Percentiles rank a stretch among this genome's conserved stretches.
phyloP scores from a whole-genome alignment of 2,888 invertebrate species.

The Microctonus brassicae region DNA sequence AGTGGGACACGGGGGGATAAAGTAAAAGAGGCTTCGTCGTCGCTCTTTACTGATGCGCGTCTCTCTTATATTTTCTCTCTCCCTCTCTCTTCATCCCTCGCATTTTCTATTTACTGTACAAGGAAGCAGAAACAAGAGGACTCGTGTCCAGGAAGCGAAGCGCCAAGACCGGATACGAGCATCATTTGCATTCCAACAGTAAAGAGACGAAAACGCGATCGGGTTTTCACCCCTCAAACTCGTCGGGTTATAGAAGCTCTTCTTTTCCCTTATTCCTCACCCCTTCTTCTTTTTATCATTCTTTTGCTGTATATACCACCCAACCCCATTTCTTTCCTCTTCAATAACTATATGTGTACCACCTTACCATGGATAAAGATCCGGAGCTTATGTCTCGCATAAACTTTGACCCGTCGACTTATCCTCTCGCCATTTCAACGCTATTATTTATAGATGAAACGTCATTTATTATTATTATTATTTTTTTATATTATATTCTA shows the following conservation, averaged over 20 bases:
- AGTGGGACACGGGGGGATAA: slow-evolving; percentile 36
- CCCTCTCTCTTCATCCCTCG: slow-evolving; percentile 31
- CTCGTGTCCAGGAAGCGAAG: slow-evolving; percentile 55
- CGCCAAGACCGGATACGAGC: slow-evolving; percentile 59
- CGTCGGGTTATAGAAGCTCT: slow-evolving; percentile 25
- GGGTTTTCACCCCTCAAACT: slow-evolving; percentile 15
- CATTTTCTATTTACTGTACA: slow-evolving; percentile 19
- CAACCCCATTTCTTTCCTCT: slow-evolving; percentile 11
- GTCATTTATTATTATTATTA: slow-evolving; percentile 9
- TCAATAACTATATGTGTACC: slow-evolving; percentile 26
- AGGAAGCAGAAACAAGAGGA: slow-evolving; percentile 26
- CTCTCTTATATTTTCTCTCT: too few relatives aligned
- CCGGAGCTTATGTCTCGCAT: slow-evolving; percentile 62
- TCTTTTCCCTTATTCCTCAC: too few relatives aligned
- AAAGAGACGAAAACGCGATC: slow-evolving; percentile 58
- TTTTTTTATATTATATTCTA: slow-evolving; percentile 18
- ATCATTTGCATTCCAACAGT: slow-evolving; percentile 67
- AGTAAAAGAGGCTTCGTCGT: slow-evolving; percentile 22
- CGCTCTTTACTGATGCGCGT: slow-evolving; percentile 22
- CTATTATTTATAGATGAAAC: slow-evolving; percentile 25
- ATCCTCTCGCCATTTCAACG: slow-evolving; percentile 41
- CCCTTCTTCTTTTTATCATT: background rate
- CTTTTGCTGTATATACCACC: background rate
- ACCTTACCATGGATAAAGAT: slow-evolving; percentile 32
- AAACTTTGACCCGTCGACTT: slow-evolving; percentile 53